These are phyloP conservation scores for Euura lappo DNA, from an alignment of 1,140 invertebrate genomes.

Conservation along the genomic window DNA sequence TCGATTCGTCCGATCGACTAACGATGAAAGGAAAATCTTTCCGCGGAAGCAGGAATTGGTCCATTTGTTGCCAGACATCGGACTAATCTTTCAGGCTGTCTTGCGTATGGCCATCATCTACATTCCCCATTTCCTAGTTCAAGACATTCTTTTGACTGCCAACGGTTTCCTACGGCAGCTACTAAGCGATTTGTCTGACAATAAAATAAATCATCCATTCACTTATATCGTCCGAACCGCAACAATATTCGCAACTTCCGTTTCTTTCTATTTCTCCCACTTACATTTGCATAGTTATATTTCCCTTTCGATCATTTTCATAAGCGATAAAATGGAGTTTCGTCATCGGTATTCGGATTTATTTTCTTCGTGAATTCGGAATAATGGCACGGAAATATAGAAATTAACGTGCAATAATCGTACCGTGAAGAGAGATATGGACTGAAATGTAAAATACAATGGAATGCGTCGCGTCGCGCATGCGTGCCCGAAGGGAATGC, in stretches of 20 bases:
- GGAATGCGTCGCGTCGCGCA: conserved; percentile 56
- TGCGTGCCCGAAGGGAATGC: conserved; percentile 53
- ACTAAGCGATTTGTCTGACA: neutral
- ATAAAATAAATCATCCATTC: neutral
- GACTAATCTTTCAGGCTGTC: neutral
- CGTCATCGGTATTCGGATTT: no score
- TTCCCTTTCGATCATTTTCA: neutral
- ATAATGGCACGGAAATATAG: neutral
- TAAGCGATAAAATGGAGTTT: neutral
- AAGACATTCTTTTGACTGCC: neutral
- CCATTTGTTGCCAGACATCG: neutral
- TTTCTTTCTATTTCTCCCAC: neutral
- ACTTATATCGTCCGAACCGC: neutral
- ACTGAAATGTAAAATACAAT: conserved; percentile 52
- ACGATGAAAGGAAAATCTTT: neutral
- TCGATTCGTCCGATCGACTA: neutral
- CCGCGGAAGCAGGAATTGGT: neutral
- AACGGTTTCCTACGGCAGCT: neutral
- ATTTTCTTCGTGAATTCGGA: no score
- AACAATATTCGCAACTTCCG: neutral
- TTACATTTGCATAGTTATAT: neutral
- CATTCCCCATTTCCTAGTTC: neutral
- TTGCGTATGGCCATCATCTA: neutral
- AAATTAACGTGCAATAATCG: neutral
- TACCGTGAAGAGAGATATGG: conserved; percentile 10